These are phyloP conservation scores for Balearica regulorum DNA, from an alignment of 2,797 vertebrate genomes.

Conservation along the genomic window DNA sequence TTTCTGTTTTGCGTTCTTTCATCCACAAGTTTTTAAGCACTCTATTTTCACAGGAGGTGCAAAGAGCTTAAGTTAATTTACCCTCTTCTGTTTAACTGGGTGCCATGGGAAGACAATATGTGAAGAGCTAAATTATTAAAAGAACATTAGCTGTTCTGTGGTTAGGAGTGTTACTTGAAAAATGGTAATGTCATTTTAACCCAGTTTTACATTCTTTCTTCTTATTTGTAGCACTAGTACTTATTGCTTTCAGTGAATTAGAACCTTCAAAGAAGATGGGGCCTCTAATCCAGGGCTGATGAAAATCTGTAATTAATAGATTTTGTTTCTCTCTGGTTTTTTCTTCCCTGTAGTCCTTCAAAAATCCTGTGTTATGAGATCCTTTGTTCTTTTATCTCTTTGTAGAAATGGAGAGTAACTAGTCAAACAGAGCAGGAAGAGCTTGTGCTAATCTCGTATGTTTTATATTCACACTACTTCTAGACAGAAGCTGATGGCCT, in stretches of 20 bases:
- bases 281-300: slow-evolving; percentile 20
- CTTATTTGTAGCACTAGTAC: neutral
- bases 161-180: neutral
- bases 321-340: neutral
- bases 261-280: slow-evolving; percentile 46
- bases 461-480: neutral
- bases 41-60: neutral
- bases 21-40: neutral
- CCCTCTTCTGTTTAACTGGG: neutral
- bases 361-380: neutral
- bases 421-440: neutral
- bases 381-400: slow-evolving; percentile 36
- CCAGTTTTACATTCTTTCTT: slow-evolving; percentile 60
- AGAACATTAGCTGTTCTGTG: neutral
- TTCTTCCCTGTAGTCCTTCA: neutral
- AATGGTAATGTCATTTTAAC: slow-evolving; percentile 20
- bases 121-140: neutral
- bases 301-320: slow-evolving; percentile 63
- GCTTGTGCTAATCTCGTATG: neutral
- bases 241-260: slow-evolving; percentile 43
- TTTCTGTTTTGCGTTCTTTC: neutral
- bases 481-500: neutral
- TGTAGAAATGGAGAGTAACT: neutral
- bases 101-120: neutral
- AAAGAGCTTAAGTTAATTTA: neutral